These are phyloP conservation scores for Serrognathus titanus DNA, from an alignment of 2,888 invertebrate genomes.

Conservation along the genomic window DNA sequence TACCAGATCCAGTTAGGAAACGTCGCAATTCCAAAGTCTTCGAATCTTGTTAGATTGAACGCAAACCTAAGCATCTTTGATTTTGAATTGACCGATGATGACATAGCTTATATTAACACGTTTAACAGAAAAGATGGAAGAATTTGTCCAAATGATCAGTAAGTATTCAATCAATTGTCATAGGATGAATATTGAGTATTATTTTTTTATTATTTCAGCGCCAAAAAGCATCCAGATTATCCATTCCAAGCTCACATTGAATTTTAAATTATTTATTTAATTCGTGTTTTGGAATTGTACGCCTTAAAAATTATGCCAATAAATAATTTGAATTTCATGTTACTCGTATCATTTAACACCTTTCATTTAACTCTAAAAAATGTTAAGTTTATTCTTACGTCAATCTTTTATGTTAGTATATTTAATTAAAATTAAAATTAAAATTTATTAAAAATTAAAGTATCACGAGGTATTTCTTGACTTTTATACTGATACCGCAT, in stretches of 20 bases:
- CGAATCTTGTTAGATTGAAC: conserved; percentile 50
- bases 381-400: too few species aligned
- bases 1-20: conserved; percentile 52
- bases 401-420: too few species aligned
- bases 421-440: too few species aligned
- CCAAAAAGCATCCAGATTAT: conserved; percentile 16
- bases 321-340: too few species aligned
- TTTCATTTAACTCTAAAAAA: too few species aligned
- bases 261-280: conserved; percentile 7
- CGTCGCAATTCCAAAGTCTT: conserved; percentile 57
- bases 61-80: conserved; percentile 58
- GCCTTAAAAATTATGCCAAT: too few species aligned
- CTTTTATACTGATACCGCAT: too few species aligned
- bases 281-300: too few species aligned
- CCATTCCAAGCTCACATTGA: conserved; percentile 20
- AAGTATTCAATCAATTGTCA: not conserved
- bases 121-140: conserved; percentile 21
- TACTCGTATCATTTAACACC: too few species aligned
- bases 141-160: conserved; percentile 20
- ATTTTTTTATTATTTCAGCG: conserved; percentile 11
- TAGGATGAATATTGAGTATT: not conserved
- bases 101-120: conserved; percentile 33
- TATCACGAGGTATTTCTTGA: too few species aligned
- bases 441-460: too few species aligned
- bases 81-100: conserved; percentile 52